Evolutionary conservation across 2,888 invertebrate genomes (phyloP).

Genomic region (Dioctria linearis): DNA sequence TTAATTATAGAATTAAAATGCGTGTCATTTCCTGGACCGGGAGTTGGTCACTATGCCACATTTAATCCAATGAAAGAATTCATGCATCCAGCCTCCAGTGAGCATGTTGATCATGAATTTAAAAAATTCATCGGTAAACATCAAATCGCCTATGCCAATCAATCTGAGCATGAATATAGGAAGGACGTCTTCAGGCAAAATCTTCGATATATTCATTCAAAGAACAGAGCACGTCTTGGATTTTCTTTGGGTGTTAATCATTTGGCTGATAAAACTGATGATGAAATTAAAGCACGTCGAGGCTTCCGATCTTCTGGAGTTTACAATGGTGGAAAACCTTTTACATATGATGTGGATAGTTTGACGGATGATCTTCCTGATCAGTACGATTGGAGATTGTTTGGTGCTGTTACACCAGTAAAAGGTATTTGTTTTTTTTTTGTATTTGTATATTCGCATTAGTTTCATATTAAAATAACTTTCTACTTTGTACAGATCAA

Average conservation of each 20-base stretch:
- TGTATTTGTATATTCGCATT: not conserved
- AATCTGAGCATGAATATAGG: constrained; percentile 79
- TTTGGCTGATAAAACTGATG: constrained; percentile 85
- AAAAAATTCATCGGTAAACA: constrained; percentile 80
- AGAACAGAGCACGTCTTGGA: constrained; percentile 82
- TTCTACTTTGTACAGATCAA: constrained; percentile 81
- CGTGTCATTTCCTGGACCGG: constrained; percentile 90
- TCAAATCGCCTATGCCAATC: constrained; percentile 77
- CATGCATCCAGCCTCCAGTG: constrained; percentile 79
- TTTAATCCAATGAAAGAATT: constrained; percentile 97
- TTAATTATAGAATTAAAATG: constrained; percentile 76
- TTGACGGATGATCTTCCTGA: constrained; percentile 78
- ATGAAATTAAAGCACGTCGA: constrained; percentile 82
- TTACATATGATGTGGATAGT: constrained; percentile 79
- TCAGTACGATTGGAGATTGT: constrained; percentile 90
- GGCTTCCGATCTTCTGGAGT: constrained; percentile 77
- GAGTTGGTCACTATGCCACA: constrained; percentile 81
- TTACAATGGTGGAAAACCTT: constrained; percentile 83
- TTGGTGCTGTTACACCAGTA: constrained; percentile 94
- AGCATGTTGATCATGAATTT: constrained; percentile 84
- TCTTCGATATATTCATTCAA: constrained; percentile 84
- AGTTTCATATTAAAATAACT: not conserved
- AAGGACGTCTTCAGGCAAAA: constrained; percentile 90
- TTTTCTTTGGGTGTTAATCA: constrained; percentile 89
- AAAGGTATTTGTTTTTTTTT: constrained; percentile 77